phyloP scores from a whole-genome alignment of 2,113 vertebrate species.

The Camelus dromedarius region DNA sequence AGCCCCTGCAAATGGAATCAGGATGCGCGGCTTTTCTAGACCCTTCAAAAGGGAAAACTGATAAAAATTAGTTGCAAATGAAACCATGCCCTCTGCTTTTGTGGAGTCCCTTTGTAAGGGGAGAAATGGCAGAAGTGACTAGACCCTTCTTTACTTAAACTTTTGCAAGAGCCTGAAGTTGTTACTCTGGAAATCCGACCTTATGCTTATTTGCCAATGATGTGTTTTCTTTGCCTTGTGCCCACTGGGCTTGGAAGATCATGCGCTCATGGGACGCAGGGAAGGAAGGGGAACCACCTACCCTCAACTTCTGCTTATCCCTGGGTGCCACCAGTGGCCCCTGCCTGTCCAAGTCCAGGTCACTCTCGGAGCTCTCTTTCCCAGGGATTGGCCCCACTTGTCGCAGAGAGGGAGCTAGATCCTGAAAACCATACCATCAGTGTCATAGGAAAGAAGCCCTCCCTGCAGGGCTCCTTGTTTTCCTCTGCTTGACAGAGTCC shows the following conservation, averaged over 20 bases:
- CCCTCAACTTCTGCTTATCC: background rate
- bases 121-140: slow-evolving; percentile 46
- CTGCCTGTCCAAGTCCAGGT: background rate
- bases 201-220: background rate
- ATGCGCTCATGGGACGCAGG: too few relatives aligned
- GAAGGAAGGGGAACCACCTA: background rate
- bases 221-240: background rate
- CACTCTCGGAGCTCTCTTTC: background rate
- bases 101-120: background rate
- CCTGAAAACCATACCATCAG: background rate
- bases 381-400: background rate
- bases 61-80: background rate
- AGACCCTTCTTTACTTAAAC: background rate
- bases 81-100: background rate
- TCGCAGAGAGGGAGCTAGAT: background rate
- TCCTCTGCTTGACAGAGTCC: background rate
- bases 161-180: slow-evolving; percentile 62
- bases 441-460: background rate
- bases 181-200: slow-evolving; percentile 64
- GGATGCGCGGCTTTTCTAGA: background rate
- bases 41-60: background rate
- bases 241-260: background rate
- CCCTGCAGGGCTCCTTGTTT: background rate
- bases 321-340: rapidly evolving
- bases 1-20: background rate